Base-by-base conservation (phyloP, 2,797 vertebrate genomes). In the Bucorvus abyssinicus region DNA sequence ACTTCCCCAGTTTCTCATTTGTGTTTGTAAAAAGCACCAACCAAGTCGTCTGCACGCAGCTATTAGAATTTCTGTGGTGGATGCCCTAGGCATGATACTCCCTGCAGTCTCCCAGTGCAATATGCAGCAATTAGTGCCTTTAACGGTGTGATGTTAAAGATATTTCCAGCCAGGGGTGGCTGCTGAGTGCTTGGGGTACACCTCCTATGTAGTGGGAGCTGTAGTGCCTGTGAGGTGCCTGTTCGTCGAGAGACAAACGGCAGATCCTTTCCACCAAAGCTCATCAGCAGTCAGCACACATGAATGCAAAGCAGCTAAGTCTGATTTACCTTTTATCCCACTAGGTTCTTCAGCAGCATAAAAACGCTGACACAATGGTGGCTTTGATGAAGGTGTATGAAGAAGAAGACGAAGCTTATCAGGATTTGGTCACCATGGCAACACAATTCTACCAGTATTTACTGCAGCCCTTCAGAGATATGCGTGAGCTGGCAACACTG, bases 361-460 rank as follows among this genome's bases (percentile, higher is more conserved):
- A 95, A 91, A 86, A 94, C 34, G 95, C 98, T 34, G 98, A 98
- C 93, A 97, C 98, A 78, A 98, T 99, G 98, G 98, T 99, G 27
- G 97, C 96, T 45, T 98, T 99, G 94, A 98, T 99, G 96, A 94
- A 98, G 93, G 98, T 99, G 95, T 99, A 99, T 67, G 97, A 98
- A 81, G 98, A 99, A 67, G 99, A 99, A 96, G 99, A 99, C 3
- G 97, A 98, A 92, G 97, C 97, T 9, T 99, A 99, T 97, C 98
- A 98, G 92, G 98, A 99, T 67, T 96, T 99, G 87, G 98, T 99
- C 93, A 98, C 98, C 36, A 95, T 97, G 75, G 98, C 99, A 85
- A 99, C 99, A 17, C 97, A 96, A 50, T 99, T 99, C 97, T 99
- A 99, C 97, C 99, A 99, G 97, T 99, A 99, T 96, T 98, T 99